Evolutionary conservation across 2,888 invertebrate species (phyloP).

Genomic region (Ctenicera cuprea): DNA sequence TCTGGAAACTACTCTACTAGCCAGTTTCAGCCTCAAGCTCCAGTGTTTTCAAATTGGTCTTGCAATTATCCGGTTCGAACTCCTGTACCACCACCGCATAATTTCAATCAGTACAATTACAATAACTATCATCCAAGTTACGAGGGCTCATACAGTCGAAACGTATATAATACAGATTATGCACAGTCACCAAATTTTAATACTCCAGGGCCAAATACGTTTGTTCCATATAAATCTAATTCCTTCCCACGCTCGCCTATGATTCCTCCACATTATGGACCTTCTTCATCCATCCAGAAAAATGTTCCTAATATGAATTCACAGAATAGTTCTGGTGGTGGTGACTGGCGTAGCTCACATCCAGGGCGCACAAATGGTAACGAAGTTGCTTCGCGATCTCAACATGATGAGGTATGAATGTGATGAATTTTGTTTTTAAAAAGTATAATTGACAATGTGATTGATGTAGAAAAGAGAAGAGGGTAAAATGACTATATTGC

Average conservation of each 20-base stretch:
- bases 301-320: slow-evolving; percentile 1
- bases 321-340: not conserved
- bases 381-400: not conserved
- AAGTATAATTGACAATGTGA: no score
- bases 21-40: slow-evolving; percentile 32
- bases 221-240: slow-evolving; percentile 39
- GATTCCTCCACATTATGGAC: not conserved
- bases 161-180: not conserved
- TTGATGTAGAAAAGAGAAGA: no score
- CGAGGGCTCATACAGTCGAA: not conserved
- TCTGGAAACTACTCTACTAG: not conserved
- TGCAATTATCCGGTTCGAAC: slow-evolving; percentile 29
- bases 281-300: not conserved
- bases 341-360: not conserved
- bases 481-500: no score
- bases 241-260: slow-evolving; percentile 16
- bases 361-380: not conserved
- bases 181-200: not conserved
- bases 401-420: not conserved
- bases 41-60: slow-evolving; percentile 39
- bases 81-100: slow-evolving; percentile 22
- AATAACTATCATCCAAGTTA: slow-evolving; percentile 27
- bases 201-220: slow-evolving; percentile 34
- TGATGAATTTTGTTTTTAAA: no score
- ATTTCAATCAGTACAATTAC: slow-evolving; percentile 21